Conservation (phyloP, 2,888 invertebrate species). For the Taenaris catops region DNA sequence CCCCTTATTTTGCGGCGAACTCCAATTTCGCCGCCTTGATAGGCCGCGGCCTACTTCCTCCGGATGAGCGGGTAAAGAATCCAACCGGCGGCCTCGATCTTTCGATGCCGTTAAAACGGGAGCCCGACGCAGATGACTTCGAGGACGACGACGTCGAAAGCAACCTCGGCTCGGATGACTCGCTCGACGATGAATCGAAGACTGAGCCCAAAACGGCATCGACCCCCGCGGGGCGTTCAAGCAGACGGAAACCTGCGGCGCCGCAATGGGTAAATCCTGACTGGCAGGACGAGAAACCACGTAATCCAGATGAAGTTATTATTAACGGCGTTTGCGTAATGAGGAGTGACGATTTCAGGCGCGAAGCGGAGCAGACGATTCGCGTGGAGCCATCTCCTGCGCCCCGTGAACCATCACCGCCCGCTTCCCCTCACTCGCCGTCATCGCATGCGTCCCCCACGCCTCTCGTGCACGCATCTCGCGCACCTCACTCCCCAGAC, state of each 20-base stretch:
- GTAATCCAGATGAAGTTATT: constrained; percentile 87
- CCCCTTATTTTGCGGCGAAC: constrained; percentile 88
- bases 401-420: constrained; percentile 66
- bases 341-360: constrained; percentile 88
- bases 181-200: constrained; percentile 80
- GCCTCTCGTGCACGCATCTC: constrained; percentile 35
- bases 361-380: constrained; percentile 84
- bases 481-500: constrained; percentile 37
- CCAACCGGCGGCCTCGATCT: constrained; percentile 92
- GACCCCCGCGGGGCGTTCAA: constrained; percentile 70
- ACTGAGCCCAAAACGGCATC: constrained; percentile 76
- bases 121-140: constrained; percentile 88
- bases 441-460: constrained; percentile 38
- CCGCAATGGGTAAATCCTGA: constrained; percentile 99
- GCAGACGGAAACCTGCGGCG: constrained; percentile 95
- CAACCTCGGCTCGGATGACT: constrained; percentile 86
- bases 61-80: constrained; percentile 83
- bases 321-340: constrained; percentile 97
- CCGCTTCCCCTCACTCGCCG: constrained; percentile 27
- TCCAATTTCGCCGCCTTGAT: constrained; percentile 88
- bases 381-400: constrained; percentile 89
- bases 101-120: constrained; percentile 91
- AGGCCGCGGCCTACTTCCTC: constrained; percentile 82
- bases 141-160: constrained; percentile 89
- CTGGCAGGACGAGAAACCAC: constrained; percentile 86